Base-by-base conservation (phyloP, 1,140 invertebrate genomes). In the Orchestia grillus region DNA sequence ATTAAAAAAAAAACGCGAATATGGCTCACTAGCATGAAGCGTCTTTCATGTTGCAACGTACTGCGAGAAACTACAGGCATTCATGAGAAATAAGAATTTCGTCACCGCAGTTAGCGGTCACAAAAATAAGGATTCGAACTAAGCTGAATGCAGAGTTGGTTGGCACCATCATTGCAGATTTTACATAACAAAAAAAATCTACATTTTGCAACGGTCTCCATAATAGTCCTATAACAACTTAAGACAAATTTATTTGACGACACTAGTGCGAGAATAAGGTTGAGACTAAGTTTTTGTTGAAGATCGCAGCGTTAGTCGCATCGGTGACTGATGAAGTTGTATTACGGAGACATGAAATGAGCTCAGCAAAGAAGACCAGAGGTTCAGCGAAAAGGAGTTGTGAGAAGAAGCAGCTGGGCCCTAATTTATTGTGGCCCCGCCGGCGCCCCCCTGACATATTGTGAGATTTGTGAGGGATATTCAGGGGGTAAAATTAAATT, bases 321-420 rank as follows among this genome's bases (percentile, higher is more conserved):
- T 77, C 62, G 28, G 88, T 90, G 88, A 90, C 88, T 90, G 28
- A 90, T 44, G 88, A 90, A 41, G 88, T 43, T 28, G 88, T 90
- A 44, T 44, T 90, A 90, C 41, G n/a, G 88, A 44, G 41, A 42
- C 41, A 41, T 42, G 88, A 90, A 90, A 42, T 90, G 88, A 90
- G 43, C 88, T 44, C 41, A 90, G 43, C 43, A 42, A 41, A 44
- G 43, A 90, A 90, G 43, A 90, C 88, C 88, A 90, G 88, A 41
- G 43, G 88, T 77, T 77, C 62, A 77, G 15, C 15, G 62, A 36
- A 77, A 41, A 90, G 88, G n/a, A 41, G 88, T 44, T 90, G 88
- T 90, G 88, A 90, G 88, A 90, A 90, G 28, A 3, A 90, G n/a
- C 88, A 90, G 88, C 88, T 90, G 88, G 88, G 88, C 88, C 88